A percentile compares a stretch with the other conserved stretches of the same genome.
Evolutionary conservation across 2,797 vertebrate genomes (phyloP).

Genomic region (Melanotaenia trifasciata): DNA sequence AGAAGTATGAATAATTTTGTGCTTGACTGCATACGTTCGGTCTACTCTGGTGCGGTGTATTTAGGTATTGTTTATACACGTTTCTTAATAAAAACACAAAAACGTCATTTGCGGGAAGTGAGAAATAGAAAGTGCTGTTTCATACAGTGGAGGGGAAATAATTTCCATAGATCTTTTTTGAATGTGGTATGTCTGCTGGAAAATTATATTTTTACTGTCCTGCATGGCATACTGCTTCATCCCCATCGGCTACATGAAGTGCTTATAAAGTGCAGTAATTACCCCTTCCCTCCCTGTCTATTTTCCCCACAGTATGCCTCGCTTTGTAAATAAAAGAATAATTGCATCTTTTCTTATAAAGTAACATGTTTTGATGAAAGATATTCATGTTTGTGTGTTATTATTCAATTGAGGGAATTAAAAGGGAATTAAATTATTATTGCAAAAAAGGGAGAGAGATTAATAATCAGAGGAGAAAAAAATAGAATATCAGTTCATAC

Average conservation of each 20-base stretch:
- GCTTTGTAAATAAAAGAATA: constrained; percentile 32
- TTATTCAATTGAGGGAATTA: neutral
- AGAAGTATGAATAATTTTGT: too few species aligned
- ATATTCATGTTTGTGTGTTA: neutral
- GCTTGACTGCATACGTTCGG: neutral
- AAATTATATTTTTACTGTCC: constrained; percentile 22
- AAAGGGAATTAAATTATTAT: neutral
- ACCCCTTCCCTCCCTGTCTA: neutral
- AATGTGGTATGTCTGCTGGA: neutral
- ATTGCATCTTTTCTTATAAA: constrained; percentile 24
- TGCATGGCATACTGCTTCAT: constrained; percentile 21
- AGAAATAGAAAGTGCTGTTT: constrained; percentile 6
- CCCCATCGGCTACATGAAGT: constrained; percentile 37
- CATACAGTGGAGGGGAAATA: constrained; percentile 8
- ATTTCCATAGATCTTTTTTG: constrained; percentile 5
- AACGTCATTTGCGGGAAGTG: neutral
- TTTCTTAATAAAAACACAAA: neutral
- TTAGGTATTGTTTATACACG: neutral
- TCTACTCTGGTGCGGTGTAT: neutral
- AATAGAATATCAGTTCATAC: neutral
- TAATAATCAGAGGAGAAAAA: neutral
- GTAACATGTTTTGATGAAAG: neutral
- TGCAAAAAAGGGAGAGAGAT: too few species aligned
- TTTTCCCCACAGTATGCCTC: constrained; percentile 8
- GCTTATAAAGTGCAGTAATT: constrained; percentile 34